Percentiles rank a stretch among this genome's conserved stretches.
Conservation (phyloP, 1,140 invertebrate species). For the Drosophila seguyi region DNA sequence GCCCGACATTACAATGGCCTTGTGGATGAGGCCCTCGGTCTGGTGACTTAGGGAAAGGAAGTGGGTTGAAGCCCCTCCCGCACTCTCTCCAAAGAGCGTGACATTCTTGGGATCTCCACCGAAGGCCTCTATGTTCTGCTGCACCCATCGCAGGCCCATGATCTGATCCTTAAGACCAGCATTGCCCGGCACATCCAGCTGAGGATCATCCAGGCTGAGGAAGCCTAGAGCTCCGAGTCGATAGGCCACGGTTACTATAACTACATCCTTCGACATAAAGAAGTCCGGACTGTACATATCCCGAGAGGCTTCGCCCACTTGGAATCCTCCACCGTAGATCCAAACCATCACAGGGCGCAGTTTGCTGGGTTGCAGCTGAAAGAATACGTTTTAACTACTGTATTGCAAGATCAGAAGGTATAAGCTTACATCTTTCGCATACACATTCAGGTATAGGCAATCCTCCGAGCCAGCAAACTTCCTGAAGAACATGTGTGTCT, state of each 20-base stretch:
- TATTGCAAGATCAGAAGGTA: not conserved
- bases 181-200: slow-evolving; percentile 86
- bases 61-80: slow-evolving; percentile 86
- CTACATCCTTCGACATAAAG: slow-evolving; percentile 86
- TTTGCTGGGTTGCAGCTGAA: slow-evolving; percentile 62
- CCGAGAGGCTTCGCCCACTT: slow-evolving; percentile 85
- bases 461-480: slow-evolving; percentile 85
- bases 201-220: slow-evolving; percentile 88
- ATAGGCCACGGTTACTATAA: slow-evolving; percentile 85
- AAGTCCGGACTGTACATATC: slow-evolving; percentile 86
- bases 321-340: slow-evolving; percentile 90
- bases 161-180: slow-evolving; percentile 87
- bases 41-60: slow-evolving; percentile 72
- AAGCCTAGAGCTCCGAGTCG: slow-evolving; percentile 86
- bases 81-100: slow-evolving; percentile 86
- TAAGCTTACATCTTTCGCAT: slow-evolving; percentile 83
- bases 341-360: slow-evolving; percentile 79
- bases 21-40: slow-evolving; percentile 86
- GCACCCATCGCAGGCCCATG: slow-evolving; percentile 87
- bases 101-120: slow-evolving; percentile 88
- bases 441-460: slow-evolving; percentile 87
- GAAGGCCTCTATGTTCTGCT: slow-evolving; percentile 88
- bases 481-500: slow-evolving; percentile 74
- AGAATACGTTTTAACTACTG: not conserved
- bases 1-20: slow-evolving; percentile 88